These are phyloP conservation scores for Furnarius figulus DNA, from an alignment of 2,113 vertebrate species.

Conservation along the genomic window DNA sequence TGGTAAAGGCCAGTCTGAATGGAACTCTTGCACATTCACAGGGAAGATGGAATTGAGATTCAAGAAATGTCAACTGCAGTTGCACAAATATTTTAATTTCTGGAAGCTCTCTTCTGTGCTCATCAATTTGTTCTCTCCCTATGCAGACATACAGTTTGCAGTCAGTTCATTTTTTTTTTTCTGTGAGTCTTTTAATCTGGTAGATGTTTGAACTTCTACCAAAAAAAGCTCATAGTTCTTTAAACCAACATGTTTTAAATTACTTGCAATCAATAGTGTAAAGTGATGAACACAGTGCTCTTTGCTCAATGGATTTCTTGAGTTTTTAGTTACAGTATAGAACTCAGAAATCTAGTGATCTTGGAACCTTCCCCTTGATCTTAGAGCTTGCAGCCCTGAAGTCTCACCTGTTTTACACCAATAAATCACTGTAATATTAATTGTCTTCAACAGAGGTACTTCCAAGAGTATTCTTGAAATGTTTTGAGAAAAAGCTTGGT, in stretches of 20 bases:
- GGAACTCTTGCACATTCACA: not conserved
- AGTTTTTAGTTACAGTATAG: not conserved
- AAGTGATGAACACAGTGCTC: not conserved
- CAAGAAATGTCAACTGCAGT: not conserved
- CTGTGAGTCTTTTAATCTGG: not conserved
- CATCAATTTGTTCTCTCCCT: not conserved
- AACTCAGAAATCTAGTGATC: not conserved
- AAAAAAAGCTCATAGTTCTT: not conserved
- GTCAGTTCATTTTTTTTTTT: constrained; percentile 1
- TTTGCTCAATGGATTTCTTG: not conserved
- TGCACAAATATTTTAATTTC: not conserved
- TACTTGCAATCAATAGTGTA: not conserved
- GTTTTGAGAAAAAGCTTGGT: not conserved
- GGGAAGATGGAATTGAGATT: not conserved
- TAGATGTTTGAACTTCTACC: not conserved
- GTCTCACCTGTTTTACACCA: not conserved
- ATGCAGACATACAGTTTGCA: not conserved
- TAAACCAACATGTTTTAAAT: not conserved
- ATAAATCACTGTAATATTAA: not conserved
- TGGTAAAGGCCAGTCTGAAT: not conserved
- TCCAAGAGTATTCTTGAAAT: not conserved
- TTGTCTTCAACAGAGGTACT: not conserved
- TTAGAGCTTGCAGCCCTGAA: not conserved
- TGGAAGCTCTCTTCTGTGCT: not conserved
- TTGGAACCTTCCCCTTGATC: not conserved